Conservation (phyloP, 2,113 vertebrate genomes). For the Zootoca vivipara region DNA sequence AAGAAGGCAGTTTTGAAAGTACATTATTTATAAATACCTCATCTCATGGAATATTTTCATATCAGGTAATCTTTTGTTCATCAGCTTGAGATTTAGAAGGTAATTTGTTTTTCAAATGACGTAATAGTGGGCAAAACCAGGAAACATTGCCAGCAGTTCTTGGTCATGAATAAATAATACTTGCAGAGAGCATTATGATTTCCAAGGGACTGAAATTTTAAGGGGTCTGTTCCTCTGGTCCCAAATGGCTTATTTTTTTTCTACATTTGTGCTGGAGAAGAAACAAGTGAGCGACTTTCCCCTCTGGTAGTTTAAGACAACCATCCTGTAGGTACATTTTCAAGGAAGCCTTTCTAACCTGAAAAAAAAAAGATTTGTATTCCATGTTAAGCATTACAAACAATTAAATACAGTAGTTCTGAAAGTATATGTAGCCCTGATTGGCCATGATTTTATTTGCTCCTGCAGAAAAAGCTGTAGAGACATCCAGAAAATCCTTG, state of each 20-base stretch:
- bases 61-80: constrained; percentile 79
- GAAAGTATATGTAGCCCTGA: neutral
- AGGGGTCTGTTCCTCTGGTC: neutral
- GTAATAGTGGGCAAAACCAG: neutral
- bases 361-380: neutral
- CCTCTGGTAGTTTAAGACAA: neutral
- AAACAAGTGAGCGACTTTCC: neutral
- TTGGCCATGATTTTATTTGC: neutral
- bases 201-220: neutral
- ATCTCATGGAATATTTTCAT: constrained; percentile 89
- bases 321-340: neutral
- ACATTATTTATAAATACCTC: constrained; percentile 99
- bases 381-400: neutral
- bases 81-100: constrained; percentile 23
- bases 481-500: neutral
- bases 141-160: neutral
- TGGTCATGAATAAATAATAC: neutral
- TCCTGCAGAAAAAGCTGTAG: neutral
- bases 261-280: neutral
- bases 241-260: neutral
- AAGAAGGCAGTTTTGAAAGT: constrained; percentile 93
- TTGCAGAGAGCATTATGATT: neutral
- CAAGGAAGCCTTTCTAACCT: neutral
- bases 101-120: constrained; percentile 8
- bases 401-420: neutral